Evolutionary conservation across 2,888 invertebrate species (phyloP), one percentile per base, ranked within the genome.

Genomic region (Leptothorax acervorum): DNA sequence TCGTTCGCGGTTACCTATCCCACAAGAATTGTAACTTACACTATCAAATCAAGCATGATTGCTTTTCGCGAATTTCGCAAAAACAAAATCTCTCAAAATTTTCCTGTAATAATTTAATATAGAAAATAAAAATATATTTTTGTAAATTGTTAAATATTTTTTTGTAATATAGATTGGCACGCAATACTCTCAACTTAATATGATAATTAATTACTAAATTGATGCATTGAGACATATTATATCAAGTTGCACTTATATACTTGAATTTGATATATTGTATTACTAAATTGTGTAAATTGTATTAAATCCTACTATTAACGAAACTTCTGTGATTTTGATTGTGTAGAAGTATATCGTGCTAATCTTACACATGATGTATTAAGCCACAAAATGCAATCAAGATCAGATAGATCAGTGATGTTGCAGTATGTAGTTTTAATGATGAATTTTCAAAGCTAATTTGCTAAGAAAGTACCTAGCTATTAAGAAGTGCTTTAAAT

Each of bases 381-480:
- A 28, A 39, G 2, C 5, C 0, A 39, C 28, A 73, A 55, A 39
- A 42, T 55, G 11, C 2, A 73, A 57, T 57, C 18, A 73, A 60
- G 42, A 48, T 74, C 2, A 60, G n/a, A 45, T 8, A 8, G 31
- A 31, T 57, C 6, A 35, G 35, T 5, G 6, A 35, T 35, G 35
- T 35, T 2, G 57, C 15, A 28, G 35, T 5, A 15, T 74, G 6
- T 2, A 18, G 6, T 31, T 28, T 60, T 42, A 45, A 3, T 42
- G 42, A 60, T 60, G 12, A 55, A 71, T 73, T 35, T 60, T 28
- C 8, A 31, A 31, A 73, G 42, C 12, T 74, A 60, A 74, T 74
- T 74, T 18, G 18, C 3, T 4, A 45, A 45, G 12, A 1, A 57
- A 57, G 3, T 5, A 18, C 1, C 5, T 31, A 23, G n/a, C 1